phyloP scores from a whole-genome alignment of 2,113 vertebrate species.

The Chelonoidis abingdonii region DNA sequence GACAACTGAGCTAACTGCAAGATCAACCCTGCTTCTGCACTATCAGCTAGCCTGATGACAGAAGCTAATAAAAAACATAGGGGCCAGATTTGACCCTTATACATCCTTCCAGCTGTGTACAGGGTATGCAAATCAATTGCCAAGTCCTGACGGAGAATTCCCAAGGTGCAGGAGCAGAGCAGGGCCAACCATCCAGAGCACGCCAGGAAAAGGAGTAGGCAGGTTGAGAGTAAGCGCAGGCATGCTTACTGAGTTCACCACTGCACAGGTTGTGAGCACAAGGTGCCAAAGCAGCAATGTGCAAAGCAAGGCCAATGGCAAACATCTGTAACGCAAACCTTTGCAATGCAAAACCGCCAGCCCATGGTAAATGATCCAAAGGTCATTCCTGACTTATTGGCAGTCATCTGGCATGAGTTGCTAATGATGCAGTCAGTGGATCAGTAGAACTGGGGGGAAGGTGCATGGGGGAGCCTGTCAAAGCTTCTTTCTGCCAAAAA shows the following conservation, averaged over 20 bases:
- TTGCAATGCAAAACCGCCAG: constrained; percentile 3
- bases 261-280: background rate
- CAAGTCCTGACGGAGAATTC: background rate
- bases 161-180: background rate
- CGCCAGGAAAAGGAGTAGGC: background rate
- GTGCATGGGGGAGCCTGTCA: background rate
- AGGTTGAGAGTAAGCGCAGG: background rate
- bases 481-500: background rate
- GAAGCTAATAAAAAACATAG: background rate
- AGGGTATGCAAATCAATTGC: background rate
- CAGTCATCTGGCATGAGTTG: background rate
- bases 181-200: background rate
- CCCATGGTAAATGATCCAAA: background rate
- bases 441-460: fast-evolving
- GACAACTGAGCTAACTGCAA: background rate
- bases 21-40: background rate
- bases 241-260: background rate
- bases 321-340: background rate
- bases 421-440: fast-evolving
- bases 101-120: background rate
- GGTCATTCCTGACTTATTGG: constrained; percentile 21
- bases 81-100: background rate
- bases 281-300: background rate
- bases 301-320: background rate
- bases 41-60: background rate